Evolutionary conservation across 2,797 vertebrate genomes (phyloP).

Genomic region (Tokudaia tokunoshimensis): DNA sequence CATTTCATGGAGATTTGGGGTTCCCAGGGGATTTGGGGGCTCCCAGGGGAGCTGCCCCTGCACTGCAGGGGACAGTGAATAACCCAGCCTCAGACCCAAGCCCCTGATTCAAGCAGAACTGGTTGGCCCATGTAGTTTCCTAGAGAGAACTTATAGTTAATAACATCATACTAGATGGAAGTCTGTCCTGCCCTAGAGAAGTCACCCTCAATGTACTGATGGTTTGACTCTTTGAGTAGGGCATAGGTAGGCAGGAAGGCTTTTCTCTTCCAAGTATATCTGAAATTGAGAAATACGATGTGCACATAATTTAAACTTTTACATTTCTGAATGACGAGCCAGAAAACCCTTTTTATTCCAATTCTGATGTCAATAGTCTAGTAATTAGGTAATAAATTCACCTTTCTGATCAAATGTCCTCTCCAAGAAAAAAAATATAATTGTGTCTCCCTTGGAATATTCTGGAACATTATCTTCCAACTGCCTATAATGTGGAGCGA

Average conservation of each 20-base stretch:
- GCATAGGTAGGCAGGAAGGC: no score
- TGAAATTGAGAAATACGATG: background rate
- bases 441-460: background rate
- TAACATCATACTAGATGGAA: background rate
- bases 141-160: background rate
- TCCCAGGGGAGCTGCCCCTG: background rate
- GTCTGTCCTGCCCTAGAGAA: background rate
- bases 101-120: background rate
- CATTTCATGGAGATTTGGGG: background rate
- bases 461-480: background rate
- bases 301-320: background rate
- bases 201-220: background rate
- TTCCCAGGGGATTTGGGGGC: background rate
- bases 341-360: slow-evolving; percentile 1
- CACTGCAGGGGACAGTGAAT: background rate
- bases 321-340: background rate
- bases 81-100: background rate
- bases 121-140: background rate
- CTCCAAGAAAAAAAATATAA: background rate
- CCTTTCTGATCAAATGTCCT: slow-evolving; percentile 27
- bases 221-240: background rate
- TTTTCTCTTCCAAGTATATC: background rate
- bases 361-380: background rate
- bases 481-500: background rate
- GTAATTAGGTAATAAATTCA: background rate